These are phyloP conservation scores for Lagorchestes hirsutus DNA, from an alignment of 2,797 vertebrate genomes.

Conservation along the genomic window DNA sequence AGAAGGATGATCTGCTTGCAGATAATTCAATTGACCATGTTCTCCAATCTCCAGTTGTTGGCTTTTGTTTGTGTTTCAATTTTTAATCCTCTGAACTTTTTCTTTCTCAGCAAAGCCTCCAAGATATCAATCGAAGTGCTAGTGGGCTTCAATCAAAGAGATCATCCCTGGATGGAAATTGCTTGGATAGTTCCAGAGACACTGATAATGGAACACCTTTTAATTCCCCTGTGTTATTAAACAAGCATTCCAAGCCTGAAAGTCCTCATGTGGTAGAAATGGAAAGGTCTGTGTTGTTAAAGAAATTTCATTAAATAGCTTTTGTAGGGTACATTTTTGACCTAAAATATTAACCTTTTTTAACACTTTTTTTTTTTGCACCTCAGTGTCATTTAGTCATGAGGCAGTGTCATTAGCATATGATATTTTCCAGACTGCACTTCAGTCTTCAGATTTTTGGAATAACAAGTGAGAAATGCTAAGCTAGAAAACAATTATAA, in stretches of 20 bases:
- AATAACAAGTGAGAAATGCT: neutral
- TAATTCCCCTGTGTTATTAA: conserved; percentile 85
- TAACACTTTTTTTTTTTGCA: conserved; percentile 32
- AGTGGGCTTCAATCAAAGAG: conserved; percentile 90
- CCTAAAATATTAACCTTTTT: conserved; percentile 23
- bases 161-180: conserved; percentile 90
- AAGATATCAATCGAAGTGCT: conserved; percentile 89
- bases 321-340: conserved; percentile 10
- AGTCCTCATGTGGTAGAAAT: conserved; percentile 71
- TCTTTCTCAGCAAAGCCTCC: conserved; percentile 89
- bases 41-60: conserved; percentile 44
- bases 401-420: conserved; percentile 17
- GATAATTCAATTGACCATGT: conserved; percentile 54
- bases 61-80: conserved; percentile 6
- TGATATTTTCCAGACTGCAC: neutral
- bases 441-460: neutral
- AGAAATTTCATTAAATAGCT: conserved; percentile 1
- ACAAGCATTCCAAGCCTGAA: conserved; percentile 85
- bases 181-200: conserved; percentile 91
- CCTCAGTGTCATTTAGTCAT: neutral
- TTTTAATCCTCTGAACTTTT: conserved; percentile 63
- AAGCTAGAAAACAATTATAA: neutral
- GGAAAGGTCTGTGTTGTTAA: conserved; percentile 82
- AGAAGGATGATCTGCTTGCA: conserved; percentile 23
- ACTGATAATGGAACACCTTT: conserved; percentile 89